These are phyloP conservation scores for Apostichopus parvimensis DNA, from an alignment of 35 echinoderm and acorn worm species.

Conservation along the genomic window DNA sequence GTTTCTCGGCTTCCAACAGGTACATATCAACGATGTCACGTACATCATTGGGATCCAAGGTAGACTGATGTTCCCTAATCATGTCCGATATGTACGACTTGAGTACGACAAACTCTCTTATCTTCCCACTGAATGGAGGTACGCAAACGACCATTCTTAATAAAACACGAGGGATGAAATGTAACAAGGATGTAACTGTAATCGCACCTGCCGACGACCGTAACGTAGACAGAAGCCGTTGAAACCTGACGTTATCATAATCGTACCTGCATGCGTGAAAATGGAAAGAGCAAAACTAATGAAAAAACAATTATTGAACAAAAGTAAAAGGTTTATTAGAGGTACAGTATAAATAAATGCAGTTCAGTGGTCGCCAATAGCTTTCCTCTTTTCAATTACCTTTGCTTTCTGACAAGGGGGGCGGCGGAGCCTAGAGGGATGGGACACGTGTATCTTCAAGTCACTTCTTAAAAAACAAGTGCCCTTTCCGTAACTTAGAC, in stretches of 20 bases:
- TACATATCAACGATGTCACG: constrained; percentile 37
- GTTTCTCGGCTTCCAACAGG: constrained; percentile 12
- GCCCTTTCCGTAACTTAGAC: too few relatives aligned
- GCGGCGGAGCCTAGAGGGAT: too few relatives aligned
- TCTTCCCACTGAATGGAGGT: background rate
- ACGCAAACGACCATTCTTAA: background rate
- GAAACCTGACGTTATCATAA: constrained; percentile 5
- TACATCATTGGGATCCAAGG: background rate
- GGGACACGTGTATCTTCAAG: too few relatives aligned
- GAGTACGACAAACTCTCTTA: background rate
- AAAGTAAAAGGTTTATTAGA: too few relatives aligned
- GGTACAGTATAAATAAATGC: too few relatives aligned
- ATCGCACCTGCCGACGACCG: background rate
- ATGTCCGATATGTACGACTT: background rate
- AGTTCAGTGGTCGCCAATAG: too few relatives aligned
- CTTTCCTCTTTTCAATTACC: too few relatives aligned
- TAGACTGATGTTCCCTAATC: background rate
- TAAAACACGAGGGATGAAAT: background rate
- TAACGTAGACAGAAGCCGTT: background rate
- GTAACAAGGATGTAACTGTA: background rate
- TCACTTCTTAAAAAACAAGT: too few relatives aligned
- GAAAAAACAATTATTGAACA: too few relatives aligned
- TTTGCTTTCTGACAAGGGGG: too few relatives aligned
- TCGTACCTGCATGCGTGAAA: background rate
- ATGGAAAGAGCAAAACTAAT: background rate